Conservation (phyloP, 2,888 invertebrate species). For the Beris morrisii region DNA sequence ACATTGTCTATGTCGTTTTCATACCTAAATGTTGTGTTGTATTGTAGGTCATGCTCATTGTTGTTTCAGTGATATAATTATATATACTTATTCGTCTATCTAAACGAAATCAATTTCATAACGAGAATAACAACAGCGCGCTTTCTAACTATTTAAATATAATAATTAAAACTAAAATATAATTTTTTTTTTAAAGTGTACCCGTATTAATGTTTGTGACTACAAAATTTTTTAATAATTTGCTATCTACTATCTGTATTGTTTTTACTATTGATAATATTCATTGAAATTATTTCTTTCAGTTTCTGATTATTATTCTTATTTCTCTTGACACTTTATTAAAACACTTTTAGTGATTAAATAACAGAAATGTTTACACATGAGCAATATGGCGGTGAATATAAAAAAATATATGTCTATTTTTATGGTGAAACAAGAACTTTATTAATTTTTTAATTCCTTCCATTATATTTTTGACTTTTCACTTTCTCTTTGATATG, state of each 20-base stretch:
- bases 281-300: neutral
- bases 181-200: no score
- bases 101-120: neutral
- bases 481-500: no score
- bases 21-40: constrained; percentile 2
- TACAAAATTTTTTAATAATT: constrained; percentile 3
- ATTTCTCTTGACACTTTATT: neutral
- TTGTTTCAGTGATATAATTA: neutral
- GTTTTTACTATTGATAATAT: neutral
- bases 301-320: neutral
- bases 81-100: neutral
- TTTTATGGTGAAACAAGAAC: no score
- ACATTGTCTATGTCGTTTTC: neutral
- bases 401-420: constrained; percentile 37
- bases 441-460: no score
- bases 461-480: no score
- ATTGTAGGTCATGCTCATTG: neutral
- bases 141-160: neutral
- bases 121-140: neutral
- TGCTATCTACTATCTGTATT: neutral
- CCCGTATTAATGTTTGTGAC: no score
- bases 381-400: constrained; percentile 58
- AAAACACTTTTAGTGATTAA: constrained; percentile 4
- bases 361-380: constrained; percentile 23
- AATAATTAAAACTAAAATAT: no score